These are phyloP conservation scores for Lagocephalus sceleratus DNA, from an alignment of 2,797 vertebrate genomes.

Conservation along the genomic window DNA sequence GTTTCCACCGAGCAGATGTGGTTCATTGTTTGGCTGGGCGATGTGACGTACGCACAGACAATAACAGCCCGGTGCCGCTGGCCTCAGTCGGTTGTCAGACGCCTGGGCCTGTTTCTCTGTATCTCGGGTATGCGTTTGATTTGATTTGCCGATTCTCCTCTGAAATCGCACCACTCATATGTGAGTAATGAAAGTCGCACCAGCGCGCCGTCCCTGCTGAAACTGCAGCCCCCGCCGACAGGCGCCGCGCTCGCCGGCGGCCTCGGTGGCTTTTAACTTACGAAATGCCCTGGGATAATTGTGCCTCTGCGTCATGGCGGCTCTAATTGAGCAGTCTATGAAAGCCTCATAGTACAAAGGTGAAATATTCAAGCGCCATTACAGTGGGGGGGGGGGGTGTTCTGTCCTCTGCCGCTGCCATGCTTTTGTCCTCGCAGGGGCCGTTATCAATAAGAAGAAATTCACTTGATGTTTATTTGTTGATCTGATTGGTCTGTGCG, in stretches of 20 bases:
- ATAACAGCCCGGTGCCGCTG: slow-evolving; percentile 43
- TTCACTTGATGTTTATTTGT: slow-evolving; percentile 29
- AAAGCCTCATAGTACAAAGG: slow-evolving; percentile 37
- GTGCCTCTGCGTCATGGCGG: slow-evolving; percentile 51
- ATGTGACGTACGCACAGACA: slow-evolving; percentile 45
- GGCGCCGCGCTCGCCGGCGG: slow-evolving; percentile 36
- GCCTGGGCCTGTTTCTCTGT: slow-evolving; percentile 6
- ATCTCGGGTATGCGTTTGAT: slow-evolving; percentile 33
- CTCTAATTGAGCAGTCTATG: slow-evolving; percentile 47
- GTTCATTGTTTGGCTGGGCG: slow-evolving; percentile 20
- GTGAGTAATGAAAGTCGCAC: slow-evolving; percentile 56
- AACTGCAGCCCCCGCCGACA: slow-evolving; percentile 39
- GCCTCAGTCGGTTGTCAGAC: slow-evolving; percentile 44
- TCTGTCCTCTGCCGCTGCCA: slow-evolving; percentile 1
- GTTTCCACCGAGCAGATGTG: slow-evolving; percentile 44
- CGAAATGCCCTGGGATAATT: slow-evolving; percentile 33
- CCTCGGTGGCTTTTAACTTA: slow-evolving; percentile 49
- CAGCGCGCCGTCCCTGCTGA: slow-evolving; percentile 26
- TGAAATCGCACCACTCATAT: slow-evolving; percentile 24
- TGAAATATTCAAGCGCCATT: slow-evolving; percentile 20
- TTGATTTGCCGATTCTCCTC: slow-evolving; percentile 39
- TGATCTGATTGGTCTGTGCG: slow-evolving; percentile 16
- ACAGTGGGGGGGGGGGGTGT: not conserved
- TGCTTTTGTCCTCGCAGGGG: slow-evolving; percentile 6
- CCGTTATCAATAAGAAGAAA: slow-evolving; percentile 32